These are phyloP conservation scores for Vannuccia rotundouncinata DNA, from an alignment of 2,888 invertebrate genomes.

Conservation along the genomic window DNA sequence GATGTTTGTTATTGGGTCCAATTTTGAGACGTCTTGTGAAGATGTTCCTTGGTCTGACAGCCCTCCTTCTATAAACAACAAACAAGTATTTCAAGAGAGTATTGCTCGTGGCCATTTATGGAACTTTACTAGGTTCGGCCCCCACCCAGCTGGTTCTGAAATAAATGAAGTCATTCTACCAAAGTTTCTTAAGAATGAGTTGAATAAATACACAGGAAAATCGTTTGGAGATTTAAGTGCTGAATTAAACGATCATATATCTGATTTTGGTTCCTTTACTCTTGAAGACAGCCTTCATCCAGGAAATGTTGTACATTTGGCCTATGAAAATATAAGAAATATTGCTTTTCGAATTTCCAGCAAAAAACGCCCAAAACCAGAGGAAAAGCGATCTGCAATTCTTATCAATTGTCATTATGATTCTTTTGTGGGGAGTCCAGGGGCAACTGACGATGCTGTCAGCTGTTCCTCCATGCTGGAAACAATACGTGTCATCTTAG, in stretches of 20 bases:
- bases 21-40: not conserved
- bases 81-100: not conserved
- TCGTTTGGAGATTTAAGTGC: not conserved
- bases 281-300: not conserved
- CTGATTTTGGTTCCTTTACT: not conserved
- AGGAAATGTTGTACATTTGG: not conserved
- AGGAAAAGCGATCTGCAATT: slow-evolving; percentile 52
- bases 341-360: not conserved
- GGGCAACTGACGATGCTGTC: slow-evolving; percentile 82
- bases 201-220: not conserved
- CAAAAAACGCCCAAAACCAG: not conserved
- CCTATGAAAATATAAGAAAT: not conserved
- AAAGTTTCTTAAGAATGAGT: not conserved
- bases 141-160: not conserved
- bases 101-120: not conserved
- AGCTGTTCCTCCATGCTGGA: slow-evolving; percentile 81
- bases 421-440: slow-evolving; percentile 77
- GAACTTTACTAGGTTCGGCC: not conserved
- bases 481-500: slow-evolving; percentile 63
- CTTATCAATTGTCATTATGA: slow-evolving; percentile 87
- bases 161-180: not conserved
- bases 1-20: not conserved
- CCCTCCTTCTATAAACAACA: not conserved
- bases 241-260: not conserved
- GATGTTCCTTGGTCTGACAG: not conserved